Evolutionary conservation across 2,888 invertebrate genomes (phyloP).

Genomic region (Mycalesis mineus): DNA sequence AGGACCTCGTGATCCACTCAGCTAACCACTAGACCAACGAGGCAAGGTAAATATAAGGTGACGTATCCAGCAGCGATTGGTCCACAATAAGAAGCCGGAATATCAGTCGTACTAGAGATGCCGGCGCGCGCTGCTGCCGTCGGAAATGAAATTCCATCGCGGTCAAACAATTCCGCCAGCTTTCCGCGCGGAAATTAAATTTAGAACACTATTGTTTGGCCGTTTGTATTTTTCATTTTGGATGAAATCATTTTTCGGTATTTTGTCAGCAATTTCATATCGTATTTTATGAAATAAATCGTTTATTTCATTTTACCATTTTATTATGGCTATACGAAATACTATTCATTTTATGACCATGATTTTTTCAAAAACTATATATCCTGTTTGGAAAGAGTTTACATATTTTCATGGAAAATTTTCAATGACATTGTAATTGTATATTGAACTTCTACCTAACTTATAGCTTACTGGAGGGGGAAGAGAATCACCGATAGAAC

Average conservation of each 20-base stretch:
- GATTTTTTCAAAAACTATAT: too few species aligned
- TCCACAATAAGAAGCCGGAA: slow-evolving; percentile 20
- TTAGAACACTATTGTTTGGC: slow-evolving; percentile 20
- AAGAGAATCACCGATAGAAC: too few species aligned
- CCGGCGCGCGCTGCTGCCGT: slow-evolving; percentile 30
- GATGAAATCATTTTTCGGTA: background rate
- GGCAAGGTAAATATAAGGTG: background rate
- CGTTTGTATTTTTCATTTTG: slow-evolving; percentile 2
- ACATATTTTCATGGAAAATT: too few species aligned
- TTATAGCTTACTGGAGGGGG: too few species aligned
- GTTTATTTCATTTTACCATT: background rate
- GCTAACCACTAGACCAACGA: too few species aligned
- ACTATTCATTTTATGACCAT: background rate
- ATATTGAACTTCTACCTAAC: too few species aligned
- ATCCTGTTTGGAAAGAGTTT: too few species aligned
- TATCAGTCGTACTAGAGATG: slow-evolving; percentile 42
- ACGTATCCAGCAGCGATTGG: slow-evolving; percentile 14
- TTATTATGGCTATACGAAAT: background rate
- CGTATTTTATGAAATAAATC: background rate
- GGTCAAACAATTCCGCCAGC: slow-evolving; percentile 39
- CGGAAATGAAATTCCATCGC: slow-evolving; percentile 46
- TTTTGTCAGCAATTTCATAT: too few species aligned
- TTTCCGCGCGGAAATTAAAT: slow-evolving; percentile 28
- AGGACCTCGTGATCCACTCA: too few species aligned
- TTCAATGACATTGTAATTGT: too few species aligned